Evolutionary conservation across 2,797 vertebrate genomes (phyloP), one percentile per base, ranked within the genome.

Genomic region (Lepus townsendii): DNA sequence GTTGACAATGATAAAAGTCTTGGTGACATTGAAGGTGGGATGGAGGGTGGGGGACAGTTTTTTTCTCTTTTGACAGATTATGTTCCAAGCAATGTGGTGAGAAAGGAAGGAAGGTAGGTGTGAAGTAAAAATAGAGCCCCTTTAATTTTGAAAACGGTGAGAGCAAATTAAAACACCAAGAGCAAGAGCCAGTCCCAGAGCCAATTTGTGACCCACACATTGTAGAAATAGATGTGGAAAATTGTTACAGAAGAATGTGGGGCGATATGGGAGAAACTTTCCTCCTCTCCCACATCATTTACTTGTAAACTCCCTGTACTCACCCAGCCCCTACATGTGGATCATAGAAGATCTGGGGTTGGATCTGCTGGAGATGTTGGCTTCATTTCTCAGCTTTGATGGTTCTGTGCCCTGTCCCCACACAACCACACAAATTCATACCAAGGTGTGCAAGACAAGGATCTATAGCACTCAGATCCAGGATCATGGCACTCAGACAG

Each of bases 91-190:
- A 94, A 52, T 93, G 86, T 91, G 47, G 62, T 72, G 50, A 88
- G 72, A 71, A 26, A 68, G 50, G 78, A 78, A 83, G 27, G 88
- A 83, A 88, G 52, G 65, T 82, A 84, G 62, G 78, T 95, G 38
- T 92, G 24, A 71, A 80, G 85, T 87, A 90, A 92, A 95, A 96
- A 90, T 73, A 90, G 89, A 93, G 12, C 19, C 35, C 60, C 42
- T 92, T 96, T 90, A 85, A 50, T 85, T 93, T 93, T 75, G 79
- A 94, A 95, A 92, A 69, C 57, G 54, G 62, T 76, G 73, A 83
- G 82, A 95, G 77, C 77, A 94, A 95, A 94, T 90, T 88, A 93
- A 96, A 94, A 90, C 73, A 90, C 87, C 84, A 86, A 79, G 77
- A 91, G 12, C 32, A 80, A 65, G 71, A 92, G 66, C 62, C 63